phyloP scores from a whole-genome alignment of 2,888 invertebrate genomes.

The Drosophila mayaguana region DNA sequence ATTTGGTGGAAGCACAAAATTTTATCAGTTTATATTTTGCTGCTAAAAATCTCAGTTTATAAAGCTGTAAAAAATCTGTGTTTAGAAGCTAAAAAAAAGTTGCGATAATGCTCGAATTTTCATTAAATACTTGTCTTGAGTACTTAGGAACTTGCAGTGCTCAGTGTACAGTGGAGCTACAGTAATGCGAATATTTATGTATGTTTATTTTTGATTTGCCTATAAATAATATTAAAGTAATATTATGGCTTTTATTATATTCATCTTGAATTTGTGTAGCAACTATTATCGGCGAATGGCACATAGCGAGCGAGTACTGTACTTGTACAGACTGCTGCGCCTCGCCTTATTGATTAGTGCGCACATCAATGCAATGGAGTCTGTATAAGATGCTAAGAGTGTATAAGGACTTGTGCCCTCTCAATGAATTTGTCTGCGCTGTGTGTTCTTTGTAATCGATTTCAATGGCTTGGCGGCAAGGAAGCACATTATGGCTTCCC shows the following conservation, averaged over 20 bases:
- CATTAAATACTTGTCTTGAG: neutral
- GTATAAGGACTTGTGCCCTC: slow-evolving; percentile 39
- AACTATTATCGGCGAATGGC: neutral
- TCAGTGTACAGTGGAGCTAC: neutral
- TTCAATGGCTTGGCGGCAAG: slow-evolving; percentile 52
- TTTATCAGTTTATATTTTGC: neutral
- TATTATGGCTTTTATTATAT: too few species aligned
- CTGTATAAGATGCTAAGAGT: slow-evolving; percentile 24
- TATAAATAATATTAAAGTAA: too few species aligned
- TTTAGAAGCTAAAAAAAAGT: neutral
- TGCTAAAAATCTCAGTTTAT: slow-evolving; percentile 2
- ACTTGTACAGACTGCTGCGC: neutral
- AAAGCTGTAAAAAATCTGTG: slow-evolving; percentile 5
- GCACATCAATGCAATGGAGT: slow-evolving; percentile 40
- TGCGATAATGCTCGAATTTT: neutral
- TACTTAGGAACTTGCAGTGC: neutral
- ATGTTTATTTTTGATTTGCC: too few species aligned
- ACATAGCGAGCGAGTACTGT: neutral
- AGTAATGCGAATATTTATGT: too few species aligned
- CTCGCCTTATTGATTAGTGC: slow-evolving; percentile 44
- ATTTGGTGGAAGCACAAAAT: slow-evolving; percentile 16
- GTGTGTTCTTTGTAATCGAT: slow-evolving; percentile 49
- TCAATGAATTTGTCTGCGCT: slow-evolving; percentile 51
- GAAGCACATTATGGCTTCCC: slow-evolving; percentile 62
- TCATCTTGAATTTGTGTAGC: too few species aligned